A percentile compares a stretch with the other conserved stretches of the same genome.
phyloP scores from a whole-genome alignment of 2,797 vertebrate genomes.

The Microtus agrestis region DNA sequence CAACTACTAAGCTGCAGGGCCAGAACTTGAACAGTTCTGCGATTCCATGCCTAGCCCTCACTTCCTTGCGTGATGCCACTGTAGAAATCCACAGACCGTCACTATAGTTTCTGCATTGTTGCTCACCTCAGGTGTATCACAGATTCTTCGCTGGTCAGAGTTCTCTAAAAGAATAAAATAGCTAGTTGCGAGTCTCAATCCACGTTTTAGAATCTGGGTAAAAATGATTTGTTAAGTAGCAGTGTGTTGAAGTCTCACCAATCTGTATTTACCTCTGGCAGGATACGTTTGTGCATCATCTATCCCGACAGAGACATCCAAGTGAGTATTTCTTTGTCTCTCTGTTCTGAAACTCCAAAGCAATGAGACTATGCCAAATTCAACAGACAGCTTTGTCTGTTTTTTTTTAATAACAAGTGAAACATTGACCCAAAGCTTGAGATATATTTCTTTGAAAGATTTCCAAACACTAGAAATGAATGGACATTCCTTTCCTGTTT shows the following conservation, averaged over 20 bases:
- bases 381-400: background rate
- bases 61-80: background rate
- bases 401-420: constrained; percentile 19
- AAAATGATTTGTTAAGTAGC: constrained; percentile 29
- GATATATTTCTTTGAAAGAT: constrained; percentile 35
- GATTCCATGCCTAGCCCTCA: background rate
- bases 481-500: background rate
- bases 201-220: constrained; percentile 51
- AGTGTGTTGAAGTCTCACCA: background rate
- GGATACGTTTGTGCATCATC: constrained; percentile 86
- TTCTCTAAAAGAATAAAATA: constrained; percentile 47
- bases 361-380: background rate
- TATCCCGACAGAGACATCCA: constrained; percentile 82
- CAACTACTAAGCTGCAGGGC: background rate
- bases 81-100: background rate
- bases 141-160: constrained; percentile 42
- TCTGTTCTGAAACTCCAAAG: constrained; percentile 40
- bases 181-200: constrained; percentile 46
- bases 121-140: background rate
- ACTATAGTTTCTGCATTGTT: background rate
- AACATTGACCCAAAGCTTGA: constrained; percentile 8
- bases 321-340: constrained; percentile 84
- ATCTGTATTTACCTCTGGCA: constrained; percentile 78
- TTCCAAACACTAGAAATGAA: constrained; percentile 43
- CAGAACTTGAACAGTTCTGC: background rate